phyloP scores from a whole-genome alignment of 2,113 vertebrate genomes.

The Callipepla californica region DNA sequence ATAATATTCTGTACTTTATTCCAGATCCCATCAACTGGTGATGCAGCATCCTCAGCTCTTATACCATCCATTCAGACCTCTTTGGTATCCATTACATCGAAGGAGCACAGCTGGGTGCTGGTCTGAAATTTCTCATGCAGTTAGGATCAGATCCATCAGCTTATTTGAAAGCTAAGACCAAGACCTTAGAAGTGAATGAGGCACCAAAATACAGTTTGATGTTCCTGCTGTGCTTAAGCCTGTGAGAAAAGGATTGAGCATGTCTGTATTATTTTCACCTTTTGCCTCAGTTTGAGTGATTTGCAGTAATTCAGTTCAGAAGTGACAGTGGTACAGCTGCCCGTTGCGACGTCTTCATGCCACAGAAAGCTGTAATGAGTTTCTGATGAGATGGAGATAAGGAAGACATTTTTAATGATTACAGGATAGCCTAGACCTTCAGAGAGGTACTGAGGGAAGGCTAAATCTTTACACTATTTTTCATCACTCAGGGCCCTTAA shows the following conservation, averaged over 20 bases:
- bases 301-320: background rate
- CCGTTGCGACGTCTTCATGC: background rate
- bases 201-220: background rate
- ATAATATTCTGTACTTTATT: background rate
- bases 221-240: background rate
- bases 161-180: constrained; percentile 12
- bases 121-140: background rate
- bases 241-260: background rate
- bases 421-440: background rate
- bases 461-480: background rate
- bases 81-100: background rate
- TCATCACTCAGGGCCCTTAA: background rate
- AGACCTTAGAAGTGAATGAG: background rate
- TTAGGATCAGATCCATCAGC: background rate
- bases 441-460: background rate
- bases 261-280: background rate
- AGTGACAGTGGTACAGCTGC: background rate
- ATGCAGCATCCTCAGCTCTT: background rate
- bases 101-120: background rate
- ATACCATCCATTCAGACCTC: background rate
- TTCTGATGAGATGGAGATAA: background rate
- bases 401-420: background rate
- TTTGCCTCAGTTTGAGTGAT: background rate
- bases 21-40: background rate
- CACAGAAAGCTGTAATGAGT: background rate